Evolutionary conservation across 2,888 invertebrate species (phyloP).

Genomic region (Ornithoptera alexandrae): DNA sequence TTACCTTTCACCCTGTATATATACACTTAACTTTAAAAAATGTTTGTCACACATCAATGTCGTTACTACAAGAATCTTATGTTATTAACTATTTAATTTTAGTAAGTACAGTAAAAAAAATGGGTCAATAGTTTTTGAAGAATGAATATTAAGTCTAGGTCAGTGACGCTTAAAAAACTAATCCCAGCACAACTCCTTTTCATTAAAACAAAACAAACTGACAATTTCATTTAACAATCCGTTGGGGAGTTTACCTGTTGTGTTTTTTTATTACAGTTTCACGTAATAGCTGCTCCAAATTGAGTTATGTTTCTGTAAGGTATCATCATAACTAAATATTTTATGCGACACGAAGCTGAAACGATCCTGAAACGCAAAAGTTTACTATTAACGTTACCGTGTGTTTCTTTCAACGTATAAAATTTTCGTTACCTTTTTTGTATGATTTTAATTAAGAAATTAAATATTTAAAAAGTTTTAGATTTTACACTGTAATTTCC

Average conservation of each 20-base stretch:
- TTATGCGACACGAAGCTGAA: conserved; percentile 19
- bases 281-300: conserved; percentile 22
- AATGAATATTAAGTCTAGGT: no score
- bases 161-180: background rate
- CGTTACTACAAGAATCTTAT: no score
- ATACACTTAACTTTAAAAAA: no score
- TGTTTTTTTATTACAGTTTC: conserved; percentile 22
- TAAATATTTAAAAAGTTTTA: no score
- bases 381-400: conserved; percentile 9
- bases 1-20: no score
- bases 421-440: background rate
- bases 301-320: conserved; percentile 22
- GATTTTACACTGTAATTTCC: conserved; percentile 20
- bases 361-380: conserved; percentile 5
- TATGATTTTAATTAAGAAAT: no score
- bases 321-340: conserved; percentile 29
- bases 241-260: conserved; percentile 4
- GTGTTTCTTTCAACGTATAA: conserved; percentile 2
- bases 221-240: conserved; percentile 19
- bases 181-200: background rate
- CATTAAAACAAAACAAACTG: conserved; percentile 8
- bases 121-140: no score
- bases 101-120: no score
- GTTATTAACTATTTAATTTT: no score
- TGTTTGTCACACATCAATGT: no score